phyloP scores from a whole-genome alignment of 2,888 invertebrate genomes.

The Epicampocera succincta region DNA sequence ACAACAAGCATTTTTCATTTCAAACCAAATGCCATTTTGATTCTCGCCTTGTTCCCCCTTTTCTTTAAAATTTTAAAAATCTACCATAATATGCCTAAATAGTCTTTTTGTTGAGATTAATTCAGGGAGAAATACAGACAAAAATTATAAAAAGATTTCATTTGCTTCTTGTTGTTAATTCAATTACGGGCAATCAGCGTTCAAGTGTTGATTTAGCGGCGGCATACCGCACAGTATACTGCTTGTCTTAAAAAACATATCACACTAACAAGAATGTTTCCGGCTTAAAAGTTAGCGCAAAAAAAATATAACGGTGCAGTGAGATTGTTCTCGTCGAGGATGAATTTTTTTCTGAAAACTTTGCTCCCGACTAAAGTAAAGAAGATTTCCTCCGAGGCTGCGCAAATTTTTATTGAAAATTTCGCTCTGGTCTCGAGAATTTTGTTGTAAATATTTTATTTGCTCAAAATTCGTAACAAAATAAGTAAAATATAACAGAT shows the following conservation, averaged over 20 bases:
- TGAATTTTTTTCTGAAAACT: no score
- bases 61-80: conserved; percentile 10
- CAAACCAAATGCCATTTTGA: background rate
- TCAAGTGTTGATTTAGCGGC: conserved; percentile 60
- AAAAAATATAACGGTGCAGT: no score
- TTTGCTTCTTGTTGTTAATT: conserved; percentile 71
- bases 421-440: no score
- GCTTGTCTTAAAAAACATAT: background rate
- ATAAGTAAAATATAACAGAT: no score
- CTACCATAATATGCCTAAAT: conserved; percentile 28
- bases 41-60: background rate
- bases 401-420: no score
- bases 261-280: conserved; percentile 13
- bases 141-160: conserved; percentile 45
- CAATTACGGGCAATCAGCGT: conserved; percentile 72
- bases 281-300: no score
- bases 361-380: no score
- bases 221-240: background rate
- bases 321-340: no score
- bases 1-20: background rate
- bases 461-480: no score
- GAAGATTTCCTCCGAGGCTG: no score
- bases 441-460: no score
- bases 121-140: conserved; percentile 10
- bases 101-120: conserved; percentile 40